A percentile compares a stretch with the other conserved stretches of the same genome.
Evolutionary conservation across 2,113 vertebrate species (phyloP).

Genomic region (Entelurus aequoreus): DNA sequence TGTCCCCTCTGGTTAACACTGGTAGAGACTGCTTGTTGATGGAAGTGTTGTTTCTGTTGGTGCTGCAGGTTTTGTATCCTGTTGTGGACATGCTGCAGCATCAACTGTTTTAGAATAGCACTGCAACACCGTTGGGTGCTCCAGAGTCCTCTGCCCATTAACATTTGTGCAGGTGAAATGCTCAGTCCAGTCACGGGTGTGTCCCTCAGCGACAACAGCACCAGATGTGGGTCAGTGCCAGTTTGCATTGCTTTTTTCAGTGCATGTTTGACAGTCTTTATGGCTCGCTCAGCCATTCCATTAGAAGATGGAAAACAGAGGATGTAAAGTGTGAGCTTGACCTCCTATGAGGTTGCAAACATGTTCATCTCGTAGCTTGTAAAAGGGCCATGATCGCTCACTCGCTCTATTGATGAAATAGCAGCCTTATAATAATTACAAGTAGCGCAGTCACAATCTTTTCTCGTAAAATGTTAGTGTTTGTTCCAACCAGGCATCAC

Average conservation of each 20-base stretch:
- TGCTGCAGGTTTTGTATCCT: background rate
- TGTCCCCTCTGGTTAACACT: background rate
- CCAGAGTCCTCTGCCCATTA: too few relatives aligned
- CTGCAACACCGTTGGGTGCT: background rate
- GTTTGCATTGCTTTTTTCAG: too few relatives aligned
- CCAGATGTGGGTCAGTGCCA: slow-evolving; percentile 14
- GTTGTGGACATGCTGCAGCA: background rate
- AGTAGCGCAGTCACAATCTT: too few relatives aligned
- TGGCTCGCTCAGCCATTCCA: background rate
- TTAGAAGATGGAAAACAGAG: slow-evolving; percentile 16
- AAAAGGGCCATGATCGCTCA: slow-evolving; percentile 16
- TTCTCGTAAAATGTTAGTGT: too few relatives aligned
- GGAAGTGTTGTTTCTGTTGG: background rate
- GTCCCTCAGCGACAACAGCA: slow-evolving; percentile 19
- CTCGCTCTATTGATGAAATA: background rate
- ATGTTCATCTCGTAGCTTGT: slow-evolving; percentile 12
- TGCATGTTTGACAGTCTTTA: background rate
- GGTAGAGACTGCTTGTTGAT: background rate
- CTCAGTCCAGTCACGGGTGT: slow-evolving; percentile 25
- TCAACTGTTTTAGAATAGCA: background rate
- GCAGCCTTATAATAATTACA: too few relatives aligned
- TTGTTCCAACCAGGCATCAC: too few relatives aligned
- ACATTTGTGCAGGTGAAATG: background rate
- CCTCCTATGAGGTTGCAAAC: slow-evolving; percentile 12
- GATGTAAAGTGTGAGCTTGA: slow-evolving; percentile 14